Evolutionary conservation across 2,797 vertebrate genomes (phyloP), one percentile per base, ranked within the genome.

Genomic region (Cirrhinus molitorella): DNA sequence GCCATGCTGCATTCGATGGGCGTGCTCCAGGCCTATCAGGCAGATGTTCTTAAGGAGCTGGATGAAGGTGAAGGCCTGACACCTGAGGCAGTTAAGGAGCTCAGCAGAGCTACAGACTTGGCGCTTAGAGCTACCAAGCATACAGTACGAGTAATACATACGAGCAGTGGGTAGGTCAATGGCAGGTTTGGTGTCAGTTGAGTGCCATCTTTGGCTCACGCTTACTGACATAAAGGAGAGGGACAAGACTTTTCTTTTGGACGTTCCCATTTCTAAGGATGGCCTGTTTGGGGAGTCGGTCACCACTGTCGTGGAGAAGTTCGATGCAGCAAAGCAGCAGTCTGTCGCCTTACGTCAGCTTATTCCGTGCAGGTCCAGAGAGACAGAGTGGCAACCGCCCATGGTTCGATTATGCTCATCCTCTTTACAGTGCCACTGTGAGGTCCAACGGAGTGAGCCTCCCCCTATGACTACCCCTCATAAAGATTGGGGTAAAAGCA

Each of bases 381-480:
- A 49, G 47, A 14, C 16, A 1, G 47, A 49, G 16, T 4, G 16
- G 14, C 47, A 49, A 17, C 17, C 5, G 19, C 51, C 16, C 0
- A 5, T 5, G 19, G 17, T 21, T 0, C 1, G 49, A 19, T 19
- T 16, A 0, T 2, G 0, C 17, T 51, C 17, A 2, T 51, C 49
- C 7, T 51, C 6, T 19, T 17, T 19, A 19, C 49, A 51, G 49
- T 16, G 5, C 49, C 49, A 17, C 16, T 2, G 19, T 49, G 47
- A 49, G 47, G 47, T 49, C 4, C 47, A 49, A 13, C 47, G 3
- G 47, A 49, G 47, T 49, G 4, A 49, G 47, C 3, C 47, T 14
- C 14, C 0, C 1, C 47, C 14, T 49, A 49, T 16, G 3, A 14
- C 14, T 4, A 12, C 47, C 4, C 14, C 47, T 16, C 47, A 47